phyloP scores from a whole-genome alignment of 2,888 invertebrate genomes.

The Trachelus iudaicus region DNA sequence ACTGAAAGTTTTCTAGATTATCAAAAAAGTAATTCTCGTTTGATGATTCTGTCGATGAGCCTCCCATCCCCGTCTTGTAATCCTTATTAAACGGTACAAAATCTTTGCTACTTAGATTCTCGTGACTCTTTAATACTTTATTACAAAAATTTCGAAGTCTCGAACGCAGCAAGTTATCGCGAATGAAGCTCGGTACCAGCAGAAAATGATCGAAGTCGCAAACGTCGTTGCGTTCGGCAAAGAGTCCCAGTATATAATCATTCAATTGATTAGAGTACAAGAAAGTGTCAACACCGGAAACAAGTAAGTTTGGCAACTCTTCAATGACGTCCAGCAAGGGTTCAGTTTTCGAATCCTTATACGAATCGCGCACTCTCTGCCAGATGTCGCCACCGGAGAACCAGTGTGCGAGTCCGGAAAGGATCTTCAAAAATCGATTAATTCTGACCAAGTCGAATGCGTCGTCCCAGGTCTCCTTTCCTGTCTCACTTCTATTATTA shows the following conservation, averaged over 20 bases:
- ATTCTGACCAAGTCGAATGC: constrained; percentile 17
- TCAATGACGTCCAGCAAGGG: constrained; percentile 48
- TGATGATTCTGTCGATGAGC: constrained; percentile 3
- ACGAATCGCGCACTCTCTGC: constrained; percentile 46
- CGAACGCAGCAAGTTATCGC: constrained; percentile 45
- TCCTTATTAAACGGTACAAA: constrained; percentile 34
- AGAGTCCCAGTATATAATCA: constrained; percentile 44
- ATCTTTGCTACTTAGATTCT: constrained; percentile 28
- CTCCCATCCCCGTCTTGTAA: not conserved
- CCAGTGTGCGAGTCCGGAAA: constrained; percentile 37
- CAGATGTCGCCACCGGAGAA: constrained; percentile 53
- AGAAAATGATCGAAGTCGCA: constrained; percentile 56
- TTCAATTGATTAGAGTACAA: constrained; percentile 48
- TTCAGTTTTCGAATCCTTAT: constrained; percentile 46
- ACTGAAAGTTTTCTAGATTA: constrained; percentile 35
- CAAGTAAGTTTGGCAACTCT: constrained; percentile 50
- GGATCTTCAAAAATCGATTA: constrained; percentile 28
- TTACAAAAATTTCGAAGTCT: constrained; percentile 53
- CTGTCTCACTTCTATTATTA: not conserved
- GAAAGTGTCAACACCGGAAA: constrained; percentile 52
- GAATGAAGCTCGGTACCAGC: constrained; percentile 48
- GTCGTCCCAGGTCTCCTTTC: not conserved
- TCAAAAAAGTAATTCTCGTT: constrained; percentile 42
- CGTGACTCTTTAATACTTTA: constrained; percentile 35
- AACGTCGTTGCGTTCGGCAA: constrained; percentile 38